Conservation (phyloP, 2,888 invertebrate genomes). For the Andrena flavipes region DNA sequence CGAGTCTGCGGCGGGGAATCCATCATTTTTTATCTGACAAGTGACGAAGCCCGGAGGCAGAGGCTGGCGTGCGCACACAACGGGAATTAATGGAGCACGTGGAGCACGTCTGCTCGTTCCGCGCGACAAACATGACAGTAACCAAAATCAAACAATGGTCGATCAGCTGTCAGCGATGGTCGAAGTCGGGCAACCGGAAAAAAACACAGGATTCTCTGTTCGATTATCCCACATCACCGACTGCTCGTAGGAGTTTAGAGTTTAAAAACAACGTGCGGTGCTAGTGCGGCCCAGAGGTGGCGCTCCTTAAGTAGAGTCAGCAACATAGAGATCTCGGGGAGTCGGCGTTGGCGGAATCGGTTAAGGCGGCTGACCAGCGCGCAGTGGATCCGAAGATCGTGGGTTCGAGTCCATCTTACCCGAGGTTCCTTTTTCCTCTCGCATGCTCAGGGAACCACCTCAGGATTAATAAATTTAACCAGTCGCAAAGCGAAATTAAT, state of each 20-base stretch:
- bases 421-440: too few relatives aligned
- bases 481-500: too few relatives aligned
- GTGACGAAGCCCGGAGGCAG: slow-evolving; percentile 37
- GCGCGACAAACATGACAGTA: slow-evolving; percentile 65
- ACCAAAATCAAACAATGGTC: slow-evolving; percentile 70
- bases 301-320: too few relatives aligned
- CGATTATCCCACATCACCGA: neutral
- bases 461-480: too few relatives aligned
- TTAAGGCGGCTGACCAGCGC: too few relatives aligned
- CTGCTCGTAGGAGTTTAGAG: neutral
- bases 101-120: slow-evolving; percentile 53
- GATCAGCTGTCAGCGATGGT: slow-evolving; percentile 49
- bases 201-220: neutral
- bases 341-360: too few relatives aligned
- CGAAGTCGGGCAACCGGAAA: neutral
- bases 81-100: slow-evolving; percentile 64
- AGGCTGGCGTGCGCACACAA: slow-evolving; percentile 35
- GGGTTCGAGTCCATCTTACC: too few relatives aligned
- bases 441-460: too few relatives aligned
- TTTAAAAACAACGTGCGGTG: too few relatives aligned
- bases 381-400: too few relatives aligned
- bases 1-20: slow-evolving; percentile 39
- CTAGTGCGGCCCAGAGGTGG: too few relatives aligned
- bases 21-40: slow-evolving; percentile 62
- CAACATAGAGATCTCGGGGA: too few relatives aligned